Evolutionary conservation across 2,113 vertebrate species (phyloP), one percentile per base, ranked within the genome.

Genomic region (Gobiocypris rarus): DNA sequence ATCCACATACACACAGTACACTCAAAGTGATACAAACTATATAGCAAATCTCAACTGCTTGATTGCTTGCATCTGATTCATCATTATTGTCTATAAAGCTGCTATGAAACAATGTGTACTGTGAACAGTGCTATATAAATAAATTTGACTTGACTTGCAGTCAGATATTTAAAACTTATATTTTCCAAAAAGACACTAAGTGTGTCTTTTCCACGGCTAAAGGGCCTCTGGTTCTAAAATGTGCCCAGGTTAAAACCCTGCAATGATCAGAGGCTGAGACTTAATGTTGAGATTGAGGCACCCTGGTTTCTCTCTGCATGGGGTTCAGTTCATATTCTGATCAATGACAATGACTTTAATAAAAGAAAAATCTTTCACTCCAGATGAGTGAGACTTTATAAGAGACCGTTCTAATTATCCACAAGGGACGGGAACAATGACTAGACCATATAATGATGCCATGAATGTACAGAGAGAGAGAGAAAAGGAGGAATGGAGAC

Each of bases 401-500:
- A 41, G 61, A 14, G 10, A 48, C 22, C 17, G 10, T 58, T 78
- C 34, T 73, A 70, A 84, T 84, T 79, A 84, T 15, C 73, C 38
- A 79, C 54, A 17, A 65, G 54, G 34, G 54, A 81, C 13, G 19
- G 1, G 28, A 41, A 71, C 41, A 85, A 34, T 74, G 69, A 52
- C 52, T 34, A 24, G 43, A 61, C 71, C 43, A 31, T 22, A 58
- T 58, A 79, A 59, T 34, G 74, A 69, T 48, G 38, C n/a, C 59
- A 15, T 43, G 34, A 15, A 48, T 11, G 61, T 28, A 38, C 26
- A 28, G 11, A 50, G 48, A 50, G 22, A 79, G 31, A 56, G 41
- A 73, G 5, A 24, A 54, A 5, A 28, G 5, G 7, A 58, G n/a
- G 7, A n/a, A 54, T 43, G 22, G 78, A n/a, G 38, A 80, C 38